Conservation (phyloP, 64 coral and sea anemone genomes). For the Anthopleura sola region DNA sequence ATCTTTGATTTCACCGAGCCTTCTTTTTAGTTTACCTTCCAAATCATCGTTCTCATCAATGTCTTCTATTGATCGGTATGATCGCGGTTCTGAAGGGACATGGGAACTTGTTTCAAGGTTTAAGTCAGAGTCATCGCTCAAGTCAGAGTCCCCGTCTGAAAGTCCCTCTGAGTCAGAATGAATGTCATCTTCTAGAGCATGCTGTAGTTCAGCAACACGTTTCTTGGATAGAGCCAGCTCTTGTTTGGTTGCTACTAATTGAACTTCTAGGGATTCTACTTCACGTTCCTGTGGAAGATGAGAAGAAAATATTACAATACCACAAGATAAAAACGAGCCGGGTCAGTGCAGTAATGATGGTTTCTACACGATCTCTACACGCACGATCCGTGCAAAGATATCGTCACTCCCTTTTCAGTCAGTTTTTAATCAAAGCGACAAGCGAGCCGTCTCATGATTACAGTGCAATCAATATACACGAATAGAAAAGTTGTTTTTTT, state of each 20-base stretch:
- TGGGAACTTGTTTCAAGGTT: constrained; percentile 42
- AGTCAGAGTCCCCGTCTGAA: constrained; percentile 60
- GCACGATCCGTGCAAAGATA: too few species aligned
- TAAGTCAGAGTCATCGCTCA: constrained; percentile 68
- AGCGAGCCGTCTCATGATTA: too few species aligned
- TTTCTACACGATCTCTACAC: too few species aligned
- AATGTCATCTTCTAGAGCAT: constrained; percentile 92
- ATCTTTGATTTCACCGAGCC: not conserved
- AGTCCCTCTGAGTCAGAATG: constrained; percentile 61
- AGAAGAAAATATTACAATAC: too few species aligned
- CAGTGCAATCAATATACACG: too few species aligned
- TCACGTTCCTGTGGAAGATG: constrained; percentile 64
- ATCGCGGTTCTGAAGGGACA: constrained; percentile 77
- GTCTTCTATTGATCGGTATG: constrained; percentile 90
- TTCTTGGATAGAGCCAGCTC: constrained; percentile 86
- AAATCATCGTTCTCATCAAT: constrained; percentile 81
- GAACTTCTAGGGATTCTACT: constrained; percentile 65
- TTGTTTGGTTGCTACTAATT: constrained; percentile 69
- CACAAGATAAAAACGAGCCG: not conserved
- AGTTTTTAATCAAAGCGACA: too few species aligned
- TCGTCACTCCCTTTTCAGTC: too few species aligned
- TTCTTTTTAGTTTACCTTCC: constrained; percentile 12
- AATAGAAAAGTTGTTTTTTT: not conserved
- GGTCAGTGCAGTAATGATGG: not conserved
- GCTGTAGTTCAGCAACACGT: constrained; percentile 83